Percentiles rank a stretch among this genome's conserved stretches.
Conservation (phyloP, 2,113 vertebrate genomes). For the Scomber colias region DNA sequence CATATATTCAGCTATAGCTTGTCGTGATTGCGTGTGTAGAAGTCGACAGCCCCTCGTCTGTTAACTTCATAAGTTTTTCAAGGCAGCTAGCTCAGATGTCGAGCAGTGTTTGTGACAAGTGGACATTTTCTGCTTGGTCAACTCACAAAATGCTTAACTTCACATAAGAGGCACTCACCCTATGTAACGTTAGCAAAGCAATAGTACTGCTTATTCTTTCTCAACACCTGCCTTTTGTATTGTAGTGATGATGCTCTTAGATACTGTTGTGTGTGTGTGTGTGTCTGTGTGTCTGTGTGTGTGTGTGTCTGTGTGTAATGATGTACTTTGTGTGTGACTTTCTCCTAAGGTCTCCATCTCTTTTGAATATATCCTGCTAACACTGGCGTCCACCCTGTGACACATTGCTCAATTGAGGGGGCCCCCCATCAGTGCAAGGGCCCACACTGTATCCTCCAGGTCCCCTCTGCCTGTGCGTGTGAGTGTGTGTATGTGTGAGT, state of each 20-base stretch:
- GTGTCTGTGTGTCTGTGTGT: constrained; percentile 42
- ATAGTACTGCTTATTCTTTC: not conserved
- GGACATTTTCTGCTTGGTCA: constrained; percentile 7
- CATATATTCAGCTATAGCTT: not conserved
- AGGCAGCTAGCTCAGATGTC: constrained; percentile 16
- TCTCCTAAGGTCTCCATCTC: constrained; percentile 61
- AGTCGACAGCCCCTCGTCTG: constrained; percentile 12
- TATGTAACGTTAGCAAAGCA: not conserved
- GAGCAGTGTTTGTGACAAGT: constrained; percentile 36
- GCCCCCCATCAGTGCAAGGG: constrained; percentile 66
- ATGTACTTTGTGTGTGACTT: constrained; percentile 52
- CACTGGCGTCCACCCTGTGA: constrained; percentile 67
- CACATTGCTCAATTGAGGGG: constrained; percentile 65
- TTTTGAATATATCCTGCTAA: constrained; percentile 46
- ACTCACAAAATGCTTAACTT: constrained; percentile 4
- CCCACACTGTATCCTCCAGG: constrained; percentile 64
- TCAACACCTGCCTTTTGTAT: not conserved
- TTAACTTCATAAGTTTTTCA: constrained; percentile 42
- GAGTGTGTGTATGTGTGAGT: not conserved
- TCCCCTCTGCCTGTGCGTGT: constrained; percentile 47
- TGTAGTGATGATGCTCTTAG: constrained; percentile 1
- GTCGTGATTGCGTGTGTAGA: not conserved
- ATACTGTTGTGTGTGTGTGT: not conserved
- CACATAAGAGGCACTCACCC: not conserved
- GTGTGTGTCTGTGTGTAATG: constrained; percentile 45